These are phyloP conservation scores for Cochlearius cochlearius DNA, from an alignment of 2,113 vertebrate genomes.

Conservation along the genomic window DNA sequence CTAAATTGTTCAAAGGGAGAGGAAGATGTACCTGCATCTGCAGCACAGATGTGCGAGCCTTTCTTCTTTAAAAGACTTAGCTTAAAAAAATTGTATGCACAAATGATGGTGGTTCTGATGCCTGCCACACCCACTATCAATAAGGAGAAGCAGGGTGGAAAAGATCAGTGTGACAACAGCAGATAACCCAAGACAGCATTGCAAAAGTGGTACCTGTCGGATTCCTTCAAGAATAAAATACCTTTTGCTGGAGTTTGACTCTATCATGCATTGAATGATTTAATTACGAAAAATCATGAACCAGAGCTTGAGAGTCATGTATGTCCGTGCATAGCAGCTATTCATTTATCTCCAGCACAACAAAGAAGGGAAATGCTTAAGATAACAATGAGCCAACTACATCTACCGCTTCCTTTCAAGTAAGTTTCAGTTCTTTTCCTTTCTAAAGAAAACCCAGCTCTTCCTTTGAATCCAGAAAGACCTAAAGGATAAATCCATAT, in stretches of 20 bases:
- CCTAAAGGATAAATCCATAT: not conserved
- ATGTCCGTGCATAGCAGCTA: not conserved
- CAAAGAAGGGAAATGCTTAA: slow-evolving; percentile 55
- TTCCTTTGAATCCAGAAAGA: not conserved
- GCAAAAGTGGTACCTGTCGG: not conserved
- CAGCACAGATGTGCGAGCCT: not conserved
- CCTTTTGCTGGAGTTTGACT: not conserved
- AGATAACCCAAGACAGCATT: not conserved
- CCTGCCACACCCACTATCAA: not conserved
- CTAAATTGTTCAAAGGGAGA: not conserved
- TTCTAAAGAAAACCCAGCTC: not conserved
- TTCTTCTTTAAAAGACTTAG: not conserved
- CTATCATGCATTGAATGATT: not conserved
- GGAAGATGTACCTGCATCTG: not conserved
- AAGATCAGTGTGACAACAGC: not conserved
- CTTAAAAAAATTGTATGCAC: not conserved
- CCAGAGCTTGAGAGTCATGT: not conserved
- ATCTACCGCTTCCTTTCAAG: slow-evolving; percentile 17
- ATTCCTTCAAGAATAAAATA: not conserved
- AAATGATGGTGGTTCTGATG: not conserved
- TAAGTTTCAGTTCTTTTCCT: slow-evolving; percentile 5
- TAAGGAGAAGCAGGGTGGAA: not conserved
- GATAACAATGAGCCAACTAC: not conserved
- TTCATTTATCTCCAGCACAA: not conserved
- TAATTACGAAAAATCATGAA: not conserved